Evolutionary conservation across 2,113 vertebrate genomes (phyloP).

Genomic region (Lagenorhynchus albirostris): DNA sequence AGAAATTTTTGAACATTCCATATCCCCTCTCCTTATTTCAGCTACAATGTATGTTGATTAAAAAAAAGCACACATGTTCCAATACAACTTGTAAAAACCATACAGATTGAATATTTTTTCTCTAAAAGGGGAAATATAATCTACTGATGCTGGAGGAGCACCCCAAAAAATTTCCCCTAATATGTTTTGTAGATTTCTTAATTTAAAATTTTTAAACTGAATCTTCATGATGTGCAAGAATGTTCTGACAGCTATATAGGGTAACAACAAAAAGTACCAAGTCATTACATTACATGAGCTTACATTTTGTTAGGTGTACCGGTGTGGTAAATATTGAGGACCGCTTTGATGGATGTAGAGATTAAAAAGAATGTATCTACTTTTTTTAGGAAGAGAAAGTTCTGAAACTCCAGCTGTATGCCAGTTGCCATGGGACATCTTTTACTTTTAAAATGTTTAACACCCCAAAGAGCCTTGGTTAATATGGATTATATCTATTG

Average conservation of each 20-base stretch:
- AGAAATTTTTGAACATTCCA: not conserved
- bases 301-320: not conserved
- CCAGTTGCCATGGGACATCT: not conserved
- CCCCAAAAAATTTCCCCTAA: not conserved
- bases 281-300: not conserved
- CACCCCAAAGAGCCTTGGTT: not conserved
- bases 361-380: not conserved
- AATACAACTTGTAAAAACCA: not conserved
- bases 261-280: not conserved
- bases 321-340: not conserved
- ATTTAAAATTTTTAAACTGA: not conserved
- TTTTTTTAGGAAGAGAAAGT: not conserved
- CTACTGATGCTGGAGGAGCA: not conserved
- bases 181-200: not conserved
- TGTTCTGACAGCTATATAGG: not conserved
- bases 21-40: not conserved
- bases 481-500: not conserved
- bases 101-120: not conserved
- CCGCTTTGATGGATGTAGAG: not conserved
- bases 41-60: not conserved
- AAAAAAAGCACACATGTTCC: not conserved
- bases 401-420: not conserved
- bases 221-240: not conserved
- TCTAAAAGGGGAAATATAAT: not conserved
- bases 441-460: not conserved